phyloP scores from a whole-genome alignment of 1,140 invertebrate species.

The Trichonephila inaurata region DNA sequence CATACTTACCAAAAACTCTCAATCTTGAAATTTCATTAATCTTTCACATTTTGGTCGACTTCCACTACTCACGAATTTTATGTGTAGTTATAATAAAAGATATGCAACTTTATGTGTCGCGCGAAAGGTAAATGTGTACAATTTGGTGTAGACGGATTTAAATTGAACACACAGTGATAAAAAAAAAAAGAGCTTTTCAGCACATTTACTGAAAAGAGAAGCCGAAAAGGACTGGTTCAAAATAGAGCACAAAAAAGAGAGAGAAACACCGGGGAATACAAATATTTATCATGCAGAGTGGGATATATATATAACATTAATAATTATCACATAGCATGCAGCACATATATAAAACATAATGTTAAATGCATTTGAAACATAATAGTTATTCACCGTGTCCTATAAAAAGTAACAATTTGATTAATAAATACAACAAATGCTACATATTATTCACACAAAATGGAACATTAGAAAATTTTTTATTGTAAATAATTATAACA shows the following conservation, averaged over 20 bases:
- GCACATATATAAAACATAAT: neutral
- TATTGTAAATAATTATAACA: neutral
- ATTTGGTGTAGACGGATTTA: no score
- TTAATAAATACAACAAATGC: neutral
- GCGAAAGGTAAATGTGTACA: no score
- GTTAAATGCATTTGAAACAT: neutral
- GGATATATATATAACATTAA: constrained; percentile 30
- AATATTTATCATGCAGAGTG: constrained; percentile 54
- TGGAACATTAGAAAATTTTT: neutral
- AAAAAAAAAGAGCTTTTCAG: no score
- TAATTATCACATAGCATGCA: constrained; percentile 22
- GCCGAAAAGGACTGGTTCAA: neutral
- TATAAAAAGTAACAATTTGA: neutral
- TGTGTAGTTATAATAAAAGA: no score
- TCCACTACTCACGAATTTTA: neutral
- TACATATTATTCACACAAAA: neutral
- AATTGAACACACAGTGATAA: no score
- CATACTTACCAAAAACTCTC: neutral
- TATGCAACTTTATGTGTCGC: no score
- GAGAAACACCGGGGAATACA: neutral
- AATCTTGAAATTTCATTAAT: neutral
- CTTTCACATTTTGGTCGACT: neutral
- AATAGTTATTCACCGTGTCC: neutral
- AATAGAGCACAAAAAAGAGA: neutral
- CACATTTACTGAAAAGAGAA: no score